A percentile compares a stretch with the other conserved stretches of the same genome.
Conservation (phyloP, 2,888 invertebrate species). For the Agrotis puta region DNA sequence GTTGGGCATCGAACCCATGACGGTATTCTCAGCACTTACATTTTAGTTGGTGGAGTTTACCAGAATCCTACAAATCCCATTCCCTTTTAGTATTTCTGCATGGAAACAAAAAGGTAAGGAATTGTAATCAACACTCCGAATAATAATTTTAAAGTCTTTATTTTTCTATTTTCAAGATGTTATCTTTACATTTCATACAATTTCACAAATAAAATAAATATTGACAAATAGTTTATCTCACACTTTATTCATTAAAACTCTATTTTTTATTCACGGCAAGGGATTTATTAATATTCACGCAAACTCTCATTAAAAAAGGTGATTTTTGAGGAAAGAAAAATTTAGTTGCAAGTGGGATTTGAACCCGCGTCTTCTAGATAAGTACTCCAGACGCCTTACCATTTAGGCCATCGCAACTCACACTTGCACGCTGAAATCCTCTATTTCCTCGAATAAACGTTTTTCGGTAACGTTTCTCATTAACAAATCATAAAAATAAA, state of each 20-base stretch:
- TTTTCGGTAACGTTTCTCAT: too few relatives aligned
- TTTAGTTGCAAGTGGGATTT: too few relatives aligned
- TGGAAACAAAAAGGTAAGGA: background rate
- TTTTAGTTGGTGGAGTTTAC: background rate
- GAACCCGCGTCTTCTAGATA: too few relatives aligned
- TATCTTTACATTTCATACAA: slow-evolving; percentile 77
- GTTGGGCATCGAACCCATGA: too few relatives aligned
- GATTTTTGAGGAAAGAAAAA: too few relatives aligned
- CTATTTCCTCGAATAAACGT: too few relatives aligned
- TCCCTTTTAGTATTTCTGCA: too few relatives aligned
- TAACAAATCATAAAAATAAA: slow-evolving; percentile 28
- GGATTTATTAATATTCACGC: slow-evolving; percentile 28
- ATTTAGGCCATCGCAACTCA: too few relatives aligned
- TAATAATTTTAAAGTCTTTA: slow-evolving; percentile 73
- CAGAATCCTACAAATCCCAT: background rate
- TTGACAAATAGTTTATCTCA: slow-evolving; percentile 49
- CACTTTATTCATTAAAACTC: slow-evolving; percentile 48
- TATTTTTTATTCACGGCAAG: slow-evolving; percentile 43
- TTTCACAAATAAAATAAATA: slow-evolving; percentile 69
- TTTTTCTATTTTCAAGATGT: slow-evolving; percentile 73
- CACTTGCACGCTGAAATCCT: too few relatives aligned
- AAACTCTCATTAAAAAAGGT: slow-evolving; percentile 28
- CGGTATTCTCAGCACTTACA: too few relatives aligned
- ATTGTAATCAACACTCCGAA: background rate
- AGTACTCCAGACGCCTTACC: too few relatives aligned